A percentile compares a stretch with the other conserved stretches of the same genome.
phyloP scores from a whole-genome alignment of 2,888 invertebrate species.

The Pristionchus fissidentatus region DNA sequence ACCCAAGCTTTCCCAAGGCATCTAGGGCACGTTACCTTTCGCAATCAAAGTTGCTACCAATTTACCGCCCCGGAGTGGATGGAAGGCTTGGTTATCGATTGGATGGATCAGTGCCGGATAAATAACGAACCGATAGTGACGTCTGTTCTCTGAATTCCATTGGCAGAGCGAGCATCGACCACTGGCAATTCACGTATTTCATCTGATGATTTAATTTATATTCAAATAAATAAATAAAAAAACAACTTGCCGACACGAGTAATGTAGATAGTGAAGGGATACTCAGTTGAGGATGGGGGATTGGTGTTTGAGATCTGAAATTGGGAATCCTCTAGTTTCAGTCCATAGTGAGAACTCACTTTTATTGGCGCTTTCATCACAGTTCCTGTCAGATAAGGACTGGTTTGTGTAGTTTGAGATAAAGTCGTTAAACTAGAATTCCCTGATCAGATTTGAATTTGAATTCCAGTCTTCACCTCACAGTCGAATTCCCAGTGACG shows the following conservation, averaged over 20 bases:
- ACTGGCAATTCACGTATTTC: conserved; percentile 1
- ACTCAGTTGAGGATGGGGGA: neutral
- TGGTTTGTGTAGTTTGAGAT: neutral
- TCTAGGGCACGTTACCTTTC: too few relatives aligned
- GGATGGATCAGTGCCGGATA: neutral
- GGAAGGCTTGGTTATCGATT: too few relatives aligned
- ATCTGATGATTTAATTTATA: neutral
- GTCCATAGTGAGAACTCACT: neutral
- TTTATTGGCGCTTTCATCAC: neutral
- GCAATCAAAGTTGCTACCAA: too few relatives aligned
- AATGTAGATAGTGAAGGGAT: neutral
- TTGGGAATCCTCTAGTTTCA: neutral
- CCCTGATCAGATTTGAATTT: neutral
- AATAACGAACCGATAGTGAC: neutral
- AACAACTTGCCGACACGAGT: neutral
- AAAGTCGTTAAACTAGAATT: neutral
- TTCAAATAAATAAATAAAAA: neutral
- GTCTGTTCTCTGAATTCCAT: neutral
- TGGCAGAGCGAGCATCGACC: conserved; percentile 3
- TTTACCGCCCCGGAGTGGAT: too few relatives aligned
- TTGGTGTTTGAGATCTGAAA: neutral
- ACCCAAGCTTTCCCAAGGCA: too few relatives aligned
- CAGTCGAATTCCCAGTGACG: neutral
- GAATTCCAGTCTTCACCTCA: neutral
- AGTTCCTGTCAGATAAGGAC: neutral